Evolutionary conservation across 2,113 vertebrate species (phyloP).

Genomic region (Bucco capensis): DNA sequence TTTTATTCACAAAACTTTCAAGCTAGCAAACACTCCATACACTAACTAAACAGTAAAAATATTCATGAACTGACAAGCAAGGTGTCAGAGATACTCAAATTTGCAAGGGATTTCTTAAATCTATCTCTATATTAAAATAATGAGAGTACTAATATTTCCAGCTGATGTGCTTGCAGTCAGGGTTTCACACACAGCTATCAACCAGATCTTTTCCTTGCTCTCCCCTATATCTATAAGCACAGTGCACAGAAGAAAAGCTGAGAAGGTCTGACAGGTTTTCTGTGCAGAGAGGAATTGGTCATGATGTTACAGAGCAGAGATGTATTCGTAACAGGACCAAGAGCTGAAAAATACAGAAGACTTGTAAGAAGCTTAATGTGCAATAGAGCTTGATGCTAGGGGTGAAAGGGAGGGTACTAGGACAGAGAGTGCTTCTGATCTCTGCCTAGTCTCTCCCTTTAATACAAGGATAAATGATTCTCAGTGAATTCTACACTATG

Average conservation of each 20-base stretch:
- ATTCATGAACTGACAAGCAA: not conserved
- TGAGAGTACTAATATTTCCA: not conserved
- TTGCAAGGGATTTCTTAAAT: not conserved
- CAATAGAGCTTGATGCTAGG: conserved; percentile 29
- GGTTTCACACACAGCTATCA: not conserved
- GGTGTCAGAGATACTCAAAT: not conserved
- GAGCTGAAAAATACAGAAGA: conserved; percentile 35
- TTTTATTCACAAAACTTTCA: not conserved
- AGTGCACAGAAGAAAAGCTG: not conserved
- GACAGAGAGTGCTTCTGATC: conserved; percentile 21
- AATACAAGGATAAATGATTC: conserved; percentile 17
- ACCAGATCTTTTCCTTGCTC: not conserved
- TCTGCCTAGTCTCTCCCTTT: not conserved
- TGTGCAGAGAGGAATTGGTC: not conserved
- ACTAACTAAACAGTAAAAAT: not conserved
- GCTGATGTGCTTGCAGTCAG: not conserved
- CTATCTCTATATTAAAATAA: not conserved
- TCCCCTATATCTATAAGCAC: not conserved
- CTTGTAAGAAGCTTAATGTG: conserved; percentile 57
- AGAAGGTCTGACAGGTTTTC: not conserved
- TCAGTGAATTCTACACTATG: conserved; percentile 23
- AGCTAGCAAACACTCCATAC: not conserved
- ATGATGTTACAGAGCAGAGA: not conserved
- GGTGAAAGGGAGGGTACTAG: conserved; percentile 58
- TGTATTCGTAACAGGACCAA: conserved; percentile 9